phyloP scores from a whole-genome alignment of 2,888 invertebrate genomes.

The Aphodius sticticus region DNA sequence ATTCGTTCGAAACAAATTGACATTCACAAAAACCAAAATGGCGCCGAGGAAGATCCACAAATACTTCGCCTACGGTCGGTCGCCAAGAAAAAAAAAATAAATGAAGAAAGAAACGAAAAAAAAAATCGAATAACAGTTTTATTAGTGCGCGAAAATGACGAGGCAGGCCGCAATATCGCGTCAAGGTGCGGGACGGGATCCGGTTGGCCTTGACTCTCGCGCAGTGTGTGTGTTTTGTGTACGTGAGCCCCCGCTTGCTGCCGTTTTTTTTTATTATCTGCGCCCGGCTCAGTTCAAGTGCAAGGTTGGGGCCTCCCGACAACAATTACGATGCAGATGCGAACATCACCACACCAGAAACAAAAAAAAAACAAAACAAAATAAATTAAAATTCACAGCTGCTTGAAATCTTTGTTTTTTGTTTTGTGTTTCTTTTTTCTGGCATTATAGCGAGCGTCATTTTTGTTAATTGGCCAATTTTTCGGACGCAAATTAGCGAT shows the following conservation, averaged over 20 bases:
- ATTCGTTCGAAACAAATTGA: too few species aligned
- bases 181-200: slow-evolving; percentile 42
- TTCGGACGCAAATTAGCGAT: too few species aligned
- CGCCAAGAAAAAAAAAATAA: slow-evolving; percentile 27
- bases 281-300: slow-evolving; percentile 51
- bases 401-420: too few species aligned
- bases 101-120: slow-evolving; percentile 30
- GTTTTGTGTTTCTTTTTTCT: too few species aligned
- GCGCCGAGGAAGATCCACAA: too few species aligned
- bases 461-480: too few species aligned
- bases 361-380: too few species aligned
- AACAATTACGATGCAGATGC: slow-evolving; percentile 4
- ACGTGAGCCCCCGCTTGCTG: slow-evolving; percentile 22
- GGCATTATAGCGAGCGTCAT: too few species aligned
- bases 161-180: slow-evolving; percentile 26
- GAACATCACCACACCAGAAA: background rate
- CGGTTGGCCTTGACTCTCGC: slow-evolving; percentile 47
- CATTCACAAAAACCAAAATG: too few species aligned
- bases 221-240: slow-evolving; percentile 42
- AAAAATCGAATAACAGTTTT: slow-evolving; percentile 46
- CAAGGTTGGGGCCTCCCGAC: slow-evolving; percentile 47
- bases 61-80: slow-evolving; percentile 22
- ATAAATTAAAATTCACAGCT: too few species aligned
- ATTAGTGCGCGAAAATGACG: slow-evolving; percentile 41
- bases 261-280: background rate